Evolutionary conservation across 2,797 vertebrate species (phyloP), one percentile per base, ranked within the genome.

Genomic region (Aselliscus stoliczkanus): DNA sequence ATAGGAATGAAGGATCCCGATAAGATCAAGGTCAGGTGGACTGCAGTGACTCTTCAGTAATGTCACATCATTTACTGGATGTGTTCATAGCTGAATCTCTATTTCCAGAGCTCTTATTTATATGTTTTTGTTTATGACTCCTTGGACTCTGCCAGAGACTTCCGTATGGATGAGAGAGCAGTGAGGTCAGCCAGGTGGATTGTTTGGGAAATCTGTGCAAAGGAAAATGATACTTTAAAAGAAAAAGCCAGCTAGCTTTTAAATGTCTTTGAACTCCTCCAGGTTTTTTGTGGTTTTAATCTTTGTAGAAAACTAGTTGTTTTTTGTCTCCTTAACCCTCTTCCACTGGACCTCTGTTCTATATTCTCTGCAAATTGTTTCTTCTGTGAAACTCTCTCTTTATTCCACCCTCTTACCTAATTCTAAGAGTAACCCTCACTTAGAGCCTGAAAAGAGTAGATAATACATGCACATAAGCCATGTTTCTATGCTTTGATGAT

Each of bases 121-220:
- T 86, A 42, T 47, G 54, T 64, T 69, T 62, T 88, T 89, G 27
- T 86, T 44, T 60, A 86, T 21, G 21, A 62, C 44, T 85, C 64
- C 58, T 91, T 75, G 75, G 50, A 75, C 75, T 84, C 96, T 50
- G 67, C 65, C 90, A 86, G 90, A 95, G 82, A 90, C 37, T 39
- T 93, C 60, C 56, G 56, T 12, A 20, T 87, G 67, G 56, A 70
- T 20, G 20, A 58, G 18, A 83, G 25, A 85, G 67, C 20, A 29
- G 21, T 4, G 14, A 80, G 50, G 52, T 64, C 47, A 88, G 17
- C 37, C 21, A 95, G 90, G 80, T 37, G 47, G 44, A 58, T 27
- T 72, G 29, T 77, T 56, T 87, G 18, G 73, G 90, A 94, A 95
- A 81, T 80, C 56, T 34, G 67, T 76, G 5, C 54, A 80, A 79